A percentile compares a stretch with the other conserved stretches of the same genome.
phyloP scores from a whole-genome alignment of 2,888 invertebrate genomes.

The Incurvaria masculella region DNA sequence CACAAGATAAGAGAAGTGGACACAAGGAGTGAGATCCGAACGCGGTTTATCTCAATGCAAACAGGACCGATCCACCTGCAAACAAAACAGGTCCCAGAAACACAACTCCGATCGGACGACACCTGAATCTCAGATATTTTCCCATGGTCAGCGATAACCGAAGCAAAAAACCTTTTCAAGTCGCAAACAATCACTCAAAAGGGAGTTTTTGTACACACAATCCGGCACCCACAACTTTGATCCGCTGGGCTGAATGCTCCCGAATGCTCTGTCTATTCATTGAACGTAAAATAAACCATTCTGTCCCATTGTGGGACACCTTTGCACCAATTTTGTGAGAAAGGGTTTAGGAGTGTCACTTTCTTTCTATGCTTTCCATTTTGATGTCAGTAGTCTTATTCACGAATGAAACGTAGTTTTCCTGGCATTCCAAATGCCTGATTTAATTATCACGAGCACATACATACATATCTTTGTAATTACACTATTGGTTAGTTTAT shows the following conservation, averaged over 20 bases:
- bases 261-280: neutral
- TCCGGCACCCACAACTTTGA: conserved; percentile 37
- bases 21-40: conserved; percentile 25
- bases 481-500: no score
- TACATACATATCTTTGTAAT: no score
- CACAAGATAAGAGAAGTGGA: neutral
- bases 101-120: conserved; percentile 34
- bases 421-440: no score
- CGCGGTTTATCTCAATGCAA: conserved; percentile 35
- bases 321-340: conserved; percentile 50
- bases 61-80: conserved; percentile 12
- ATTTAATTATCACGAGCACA: no score
- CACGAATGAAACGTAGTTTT: no score
- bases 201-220: conserved; percentile 43
- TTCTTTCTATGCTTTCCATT: conserved; percentile 24
- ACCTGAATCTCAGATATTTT: conserved; percentile 52
- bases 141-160: conserved; percentile 56
- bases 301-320: conserved; percentile 43
- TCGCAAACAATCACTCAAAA: conserved; percentile 54
- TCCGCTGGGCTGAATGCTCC: neutral
- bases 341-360: conserved; percentile 52
- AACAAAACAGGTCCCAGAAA: conserved; percentile 46
- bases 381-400: conserved; percentile 20
- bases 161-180: conserved; percentile 40
- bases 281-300: conserved; percentile 46